A percentile compares a stretch with the other conserved stretches of the same genome.
Evolutionary conservation across 2,797 vertebrate genomes (phyloP).

Genomic region (Heteromormyrus szaboi): DNA sequence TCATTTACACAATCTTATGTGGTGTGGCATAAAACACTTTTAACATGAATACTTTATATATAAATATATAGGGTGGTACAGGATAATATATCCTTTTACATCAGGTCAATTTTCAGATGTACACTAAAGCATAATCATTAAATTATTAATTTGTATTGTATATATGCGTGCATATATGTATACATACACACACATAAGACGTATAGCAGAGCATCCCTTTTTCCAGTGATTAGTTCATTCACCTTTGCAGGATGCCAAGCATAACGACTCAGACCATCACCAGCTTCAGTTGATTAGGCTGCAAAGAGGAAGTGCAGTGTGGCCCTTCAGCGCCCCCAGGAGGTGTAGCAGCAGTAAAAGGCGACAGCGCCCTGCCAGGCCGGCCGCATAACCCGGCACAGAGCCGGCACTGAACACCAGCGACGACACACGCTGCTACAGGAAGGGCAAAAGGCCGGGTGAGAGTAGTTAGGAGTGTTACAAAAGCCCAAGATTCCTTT

Average conservation of each 20-base stretch:
- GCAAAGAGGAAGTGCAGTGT: not conserved
- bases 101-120: slow-evolving; percentile 59
- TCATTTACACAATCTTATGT: slow-evolving; percentile 34
- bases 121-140: slow-evolving; percentile 59
- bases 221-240: slow-evolving; percentile 59
- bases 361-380: not conserved
- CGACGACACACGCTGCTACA: not conserved
- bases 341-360: not conserved
- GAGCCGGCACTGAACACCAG: not conserved
- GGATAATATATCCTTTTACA: slow-evolving; percentile 60
- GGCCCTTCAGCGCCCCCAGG: not conserved
- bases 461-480: not conserved
- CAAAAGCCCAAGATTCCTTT: not conserved
- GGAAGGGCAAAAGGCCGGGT: not conserved
- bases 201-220: slow-evolving; percentile 45
- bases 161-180: slow-evolving; percentile 4
- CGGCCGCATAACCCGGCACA: too few relatives aligned
- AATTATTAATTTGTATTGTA: slow-evolving; percentile 52
- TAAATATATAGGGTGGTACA: slow-evolving; percentile 41
- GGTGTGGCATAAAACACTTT: slow-evolving; percentile 29
- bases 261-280: slow-evolving; percentile 16
- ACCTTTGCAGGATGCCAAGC: slow-evolving; percentile 41
- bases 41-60: slow-evolving; percentile 38
- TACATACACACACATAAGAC: slow-evolving; percentile 28
- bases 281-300: slow-evolving; percentile 14